Percentiles rank a stretch among this genome's conserved stretches.
These are phyloP conservation scores for Lysandra coridon DNA, from an alignment of 2,888 invertebrate species.

Conservation along the genomic window DNA sequence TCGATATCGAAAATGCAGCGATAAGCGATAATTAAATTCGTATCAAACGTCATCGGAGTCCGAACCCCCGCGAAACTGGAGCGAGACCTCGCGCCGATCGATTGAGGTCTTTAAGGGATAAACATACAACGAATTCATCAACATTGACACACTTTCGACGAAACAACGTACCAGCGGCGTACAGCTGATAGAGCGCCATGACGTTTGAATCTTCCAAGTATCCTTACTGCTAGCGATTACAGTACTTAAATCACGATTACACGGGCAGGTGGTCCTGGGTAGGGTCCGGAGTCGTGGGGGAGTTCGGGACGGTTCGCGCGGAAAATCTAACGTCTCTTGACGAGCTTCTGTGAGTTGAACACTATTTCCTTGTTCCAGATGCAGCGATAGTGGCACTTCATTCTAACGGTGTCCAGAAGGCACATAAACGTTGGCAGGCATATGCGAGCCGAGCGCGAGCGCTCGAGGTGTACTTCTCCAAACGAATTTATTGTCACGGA, in stretches of 20 bases:
- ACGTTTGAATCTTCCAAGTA: conserved; percentile 55
- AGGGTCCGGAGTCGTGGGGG: conserved; percentile 70
- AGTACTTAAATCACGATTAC: conserved; percentile 60
- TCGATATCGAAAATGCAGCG: not conserved
- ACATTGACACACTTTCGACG: conserved; percentile 42
- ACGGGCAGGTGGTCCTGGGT: conserved; percentile 72
- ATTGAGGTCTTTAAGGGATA: conserved; percentile 51
- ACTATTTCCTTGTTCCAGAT: conserved; percentile 96
- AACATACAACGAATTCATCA: conserved; percentile 52
- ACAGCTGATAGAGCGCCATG: conserved; percentile 74
- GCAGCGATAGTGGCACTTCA: conserved; percentile 90
- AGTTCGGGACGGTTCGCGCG: conserved; percentile 51
- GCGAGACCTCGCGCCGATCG: conserved; percentile 64
- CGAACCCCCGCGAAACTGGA: conserved; percentile 49
- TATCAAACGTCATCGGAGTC: not conserved
- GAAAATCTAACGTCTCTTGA: conserved; percentile 91
- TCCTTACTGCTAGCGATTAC: conserved; percentile 66
- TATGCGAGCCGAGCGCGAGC: conserved; percentile 72
- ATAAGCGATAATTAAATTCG: conserved; percentile 13
- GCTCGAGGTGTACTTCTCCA: conserved; percentile 65
- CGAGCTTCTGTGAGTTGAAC: conserved; percentile 95
- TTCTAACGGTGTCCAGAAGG: conserved; percentile 76
- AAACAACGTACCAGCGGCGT: conserved; percentile 69
- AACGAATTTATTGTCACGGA: conserved; percentile 77
- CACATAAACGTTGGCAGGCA: conserved; percentile 74